Evolutionary conservation across 2,888 invertebrate genomes (phyloP).

Genomic region (Agrotis segetum): DNA sequence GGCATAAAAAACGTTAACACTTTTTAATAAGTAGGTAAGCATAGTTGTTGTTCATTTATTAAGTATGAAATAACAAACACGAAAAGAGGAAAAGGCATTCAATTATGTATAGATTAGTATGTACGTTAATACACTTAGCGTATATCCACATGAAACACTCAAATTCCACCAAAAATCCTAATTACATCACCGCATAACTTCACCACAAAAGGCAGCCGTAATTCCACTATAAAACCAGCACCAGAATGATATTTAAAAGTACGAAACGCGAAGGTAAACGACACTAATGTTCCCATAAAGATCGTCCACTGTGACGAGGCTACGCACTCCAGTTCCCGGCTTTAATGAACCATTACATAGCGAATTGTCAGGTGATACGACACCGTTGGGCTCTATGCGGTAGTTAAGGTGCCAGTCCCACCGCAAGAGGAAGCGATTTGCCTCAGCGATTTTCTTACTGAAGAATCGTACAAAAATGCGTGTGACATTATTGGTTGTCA

Average conservation of each 20-base stretch:
- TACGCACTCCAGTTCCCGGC: slow-evolving; percentile 77
- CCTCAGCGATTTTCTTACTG: background rate
- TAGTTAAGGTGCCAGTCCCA: slow-evolving; percentile 45
- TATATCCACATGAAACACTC: background rate
- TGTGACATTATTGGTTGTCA: background rate
- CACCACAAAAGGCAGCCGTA: slow-evolving; percentile 28
- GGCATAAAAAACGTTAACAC: no score
- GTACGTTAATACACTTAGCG: no score
- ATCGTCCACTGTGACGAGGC: slow-evolving; percentile 65
- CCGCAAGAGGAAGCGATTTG: background rate
- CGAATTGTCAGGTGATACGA: slow-evolving; percentile 79
- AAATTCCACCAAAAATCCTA: slow-evolving; percentile 12
- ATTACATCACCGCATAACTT: slow-evolving; percentile 16
- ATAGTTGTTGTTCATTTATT: no score
- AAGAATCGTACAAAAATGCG: background rate
- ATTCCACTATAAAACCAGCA: slow-evolving; percentile 28
- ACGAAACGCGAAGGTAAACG: slow-evolving; percentile 56
- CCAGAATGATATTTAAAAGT: slow-evolving; percentile 57
- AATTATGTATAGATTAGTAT: no score
- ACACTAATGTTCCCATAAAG: slow-evolving; percentile 68
- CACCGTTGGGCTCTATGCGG: slow-evolving; percentile 69
- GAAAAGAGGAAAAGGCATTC: no score
- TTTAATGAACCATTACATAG: slow-evolving; percentile 83
- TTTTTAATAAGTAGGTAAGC: no score
- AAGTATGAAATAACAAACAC: no score